Conservation (phyloP, 1,140 invertebrate species). For the Scylla paramamosain region DNA sequence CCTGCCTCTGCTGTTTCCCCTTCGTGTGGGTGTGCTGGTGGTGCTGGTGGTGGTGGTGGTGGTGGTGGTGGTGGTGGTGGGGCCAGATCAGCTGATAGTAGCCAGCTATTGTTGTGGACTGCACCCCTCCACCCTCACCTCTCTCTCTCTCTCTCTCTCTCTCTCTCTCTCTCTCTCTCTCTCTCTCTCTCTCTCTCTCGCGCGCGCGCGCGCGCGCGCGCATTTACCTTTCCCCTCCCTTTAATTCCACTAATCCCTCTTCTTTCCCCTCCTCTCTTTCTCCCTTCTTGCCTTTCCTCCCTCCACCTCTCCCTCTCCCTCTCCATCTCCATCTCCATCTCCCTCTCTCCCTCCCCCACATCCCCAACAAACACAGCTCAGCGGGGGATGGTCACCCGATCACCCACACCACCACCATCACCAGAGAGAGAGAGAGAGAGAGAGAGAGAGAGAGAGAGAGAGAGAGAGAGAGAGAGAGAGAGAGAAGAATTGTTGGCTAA, state of each 20-base stretch:
- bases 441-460: conserved; percentile 20
- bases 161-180: too few relatives aligned
- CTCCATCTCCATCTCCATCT: not conserved
- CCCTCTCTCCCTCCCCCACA: not conserved
- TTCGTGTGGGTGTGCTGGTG: too few relatives aligned
- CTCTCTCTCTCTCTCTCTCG: too few relatives aligned
- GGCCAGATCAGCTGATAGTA: too few relatives aligned
- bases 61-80: too few relatives aligned
- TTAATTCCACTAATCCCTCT: not conserved
- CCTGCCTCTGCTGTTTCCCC: too few relatives aligned
- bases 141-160: too few relatives aligned
- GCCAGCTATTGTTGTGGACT: too few relatives aligned
- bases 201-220: too few relatives aligned
- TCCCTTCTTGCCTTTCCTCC: not conserved
- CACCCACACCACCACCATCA: not conserved
- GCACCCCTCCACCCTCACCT: too few relatives aligned
- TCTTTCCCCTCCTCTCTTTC: not conserved
- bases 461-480: conserved; percentile 20
- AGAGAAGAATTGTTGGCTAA: not conserved
- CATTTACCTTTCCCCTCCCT: not conserved
- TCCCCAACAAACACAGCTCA: not conserved
- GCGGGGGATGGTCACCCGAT: conserved; percentile 16
- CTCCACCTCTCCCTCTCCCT: not conserved
- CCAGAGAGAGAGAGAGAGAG: not conserved
- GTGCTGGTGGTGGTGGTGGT: too few relatives aligned